These are phyloP conservation scores for Scomber scombrus DNA, from an alignment of 2,113 vertebrate species.

Conservation along the genomic window DNA sequence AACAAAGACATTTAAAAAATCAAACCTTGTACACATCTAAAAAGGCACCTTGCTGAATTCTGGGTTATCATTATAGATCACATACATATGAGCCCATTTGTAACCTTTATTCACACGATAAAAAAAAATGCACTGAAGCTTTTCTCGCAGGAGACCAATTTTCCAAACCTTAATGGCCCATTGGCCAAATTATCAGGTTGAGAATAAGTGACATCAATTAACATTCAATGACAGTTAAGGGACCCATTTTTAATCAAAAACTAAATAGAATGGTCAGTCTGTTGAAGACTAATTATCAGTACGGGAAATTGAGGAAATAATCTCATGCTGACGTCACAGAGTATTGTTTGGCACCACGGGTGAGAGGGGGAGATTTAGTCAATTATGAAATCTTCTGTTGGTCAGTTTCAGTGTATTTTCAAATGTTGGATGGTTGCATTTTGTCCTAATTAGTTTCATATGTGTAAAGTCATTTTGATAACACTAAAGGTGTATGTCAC, in stretches of 20 bases:
- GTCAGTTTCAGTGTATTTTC: conserved; percentile 18
- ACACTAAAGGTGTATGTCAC: neutral
- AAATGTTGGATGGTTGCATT: conserved; percentile 3
- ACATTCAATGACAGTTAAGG: conserved; percentile 57
- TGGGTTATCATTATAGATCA: neutral
- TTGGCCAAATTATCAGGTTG: conserved; percentile 54
- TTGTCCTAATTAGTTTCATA: conserved; percentile 41
- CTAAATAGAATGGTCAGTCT: conserved; percentile 57
- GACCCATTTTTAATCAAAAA: conserved; percentile 60
- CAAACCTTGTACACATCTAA: too few species aligned
- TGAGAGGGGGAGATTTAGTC: conserved; percentile 22
- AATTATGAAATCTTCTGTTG: conserved; percentile 30
- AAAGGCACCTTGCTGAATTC: neutral
- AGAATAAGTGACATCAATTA: conserved; percentile 74
- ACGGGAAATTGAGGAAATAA: conserved; percentile 59
- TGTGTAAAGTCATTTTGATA: conserved; percentile 9
- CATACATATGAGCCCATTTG: neutral
- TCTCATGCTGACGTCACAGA: conserved; percentile 46
- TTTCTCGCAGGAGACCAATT: conserved; percentile 31
- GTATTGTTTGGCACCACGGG: conserved; percentile 45
- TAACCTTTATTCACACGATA: neutral
- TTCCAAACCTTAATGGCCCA: conserved; percentile 33
- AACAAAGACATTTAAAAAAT: neutral
- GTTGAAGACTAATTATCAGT: conserved; percentile 69
- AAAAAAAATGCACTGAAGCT: neutral